phyloP scores from a whole-genome alignment of 1,140 invertebrate genomes.

The Diorhabda carinulata region DNA sequence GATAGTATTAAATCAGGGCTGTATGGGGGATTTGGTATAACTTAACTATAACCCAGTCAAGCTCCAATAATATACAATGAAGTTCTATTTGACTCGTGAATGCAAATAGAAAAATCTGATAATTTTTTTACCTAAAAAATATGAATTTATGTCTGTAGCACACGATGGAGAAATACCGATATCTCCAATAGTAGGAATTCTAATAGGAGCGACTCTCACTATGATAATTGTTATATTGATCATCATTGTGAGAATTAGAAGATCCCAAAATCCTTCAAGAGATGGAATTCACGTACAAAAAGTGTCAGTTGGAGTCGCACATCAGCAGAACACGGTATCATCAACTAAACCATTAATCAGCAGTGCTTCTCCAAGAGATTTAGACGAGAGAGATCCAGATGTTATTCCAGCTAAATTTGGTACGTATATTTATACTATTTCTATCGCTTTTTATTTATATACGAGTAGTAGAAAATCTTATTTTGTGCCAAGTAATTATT shows the following conservation, averaged over 20 bases:
- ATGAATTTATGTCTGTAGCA: slow-evolving; percentile 43
- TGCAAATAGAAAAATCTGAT: no score
- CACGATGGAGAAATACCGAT: slow-evolving; percentile 53
- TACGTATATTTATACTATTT: slow-evolving; percentile 34
- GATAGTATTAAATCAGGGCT: no score
- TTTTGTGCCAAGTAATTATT: no score
- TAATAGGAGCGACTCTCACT: slow-evolving; percentile 54
- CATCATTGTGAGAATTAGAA: slow-evolving; percentile 51
- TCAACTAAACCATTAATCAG: slow-evolving; percentile 46
- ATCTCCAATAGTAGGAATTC: slow-evolving; percentile 55
- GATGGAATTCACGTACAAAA: slow-evolving; percentile 28
- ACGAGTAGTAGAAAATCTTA: no score
- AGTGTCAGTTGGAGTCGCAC: slow-evolving; percentile 26
- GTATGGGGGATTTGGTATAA: no score
- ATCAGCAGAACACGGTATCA: slow-evolving; percentile 40
- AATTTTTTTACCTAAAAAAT: neutral
- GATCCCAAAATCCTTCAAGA: slow-evolving; percentile 39
- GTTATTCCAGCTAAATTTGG: slow-evolving; percentile 71
- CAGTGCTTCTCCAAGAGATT: slow-evolving; percentile 50
- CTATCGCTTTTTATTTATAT: no score
- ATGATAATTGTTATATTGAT: slow-evolving; percentile 53
- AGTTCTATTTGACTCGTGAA: no score
- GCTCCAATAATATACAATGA: no score
- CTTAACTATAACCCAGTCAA: no score
- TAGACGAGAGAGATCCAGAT: slow-evolving; percentile 67